phyloP scores from a whole-genome alignment of 2,888 invertebrate genomes.

The Thalpophila matura region DNA sequence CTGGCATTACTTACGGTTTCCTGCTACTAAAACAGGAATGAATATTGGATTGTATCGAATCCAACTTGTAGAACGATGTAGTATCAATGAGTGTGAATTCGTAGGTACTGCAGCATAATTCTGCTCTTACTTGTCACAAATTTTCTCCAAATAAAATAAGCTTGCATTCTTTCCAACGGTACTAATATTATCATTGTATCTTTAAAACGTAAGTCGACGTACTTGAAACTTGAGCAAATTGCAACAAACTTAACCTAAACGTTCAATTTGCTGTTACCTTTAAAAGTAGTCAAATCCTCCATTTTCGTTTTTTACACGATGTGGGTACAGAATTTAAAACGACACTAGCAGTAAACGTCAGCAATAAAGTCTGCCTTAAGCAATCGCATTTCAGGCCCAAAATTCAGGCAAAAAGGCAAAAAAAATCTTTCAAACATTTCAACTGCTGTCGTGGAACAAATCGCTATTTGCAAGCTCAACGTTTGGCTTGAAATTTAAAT shows the following conservation, averaged over 20 bases:
- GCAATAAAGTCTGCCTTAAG: conserved; percentile 51
- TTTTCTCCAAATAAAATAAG: background rate
- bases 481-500: conserved; percentile 77
- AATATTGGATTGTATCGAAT: conserved; percentile 53
- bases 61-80: conserved; percentile 13
- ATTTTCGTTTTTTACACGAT: conserved; percentile 35
- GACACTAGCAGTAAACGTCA: conserved; percentile 50
- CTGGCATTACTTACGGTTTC: conserved; percentile 60
- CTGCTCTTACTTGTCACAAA: background rate
- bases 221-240: conserved; percentile 15
- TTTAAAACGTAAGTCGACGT: background rate
- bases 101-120: background rate
- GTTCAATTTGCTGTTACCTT: conserved; percentile 28
- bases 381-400: conserved; percentile 56
- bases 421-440: conserved; percentile 52
- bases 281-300: conserved; percentile 28
- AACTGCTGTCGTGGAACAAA: conserved; percentile 66
- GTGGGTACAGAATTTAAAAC: conserved; percentile 44
- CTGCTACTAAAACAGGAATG: conserved; percentile 44
- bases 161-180: background rate
- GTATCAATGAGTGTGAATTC: conserved; percentile 13
- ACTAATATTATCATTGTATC: background rate
- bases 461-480: conserved; percentile 71
- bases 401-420: conserved; percentile 40
- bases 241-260: background rate